These are phyloP conservation scores for Dendroctonus ponderosae DNA, from an alignment of 1,140 invertebrate species.

Conservation along the genomic window DNA sequence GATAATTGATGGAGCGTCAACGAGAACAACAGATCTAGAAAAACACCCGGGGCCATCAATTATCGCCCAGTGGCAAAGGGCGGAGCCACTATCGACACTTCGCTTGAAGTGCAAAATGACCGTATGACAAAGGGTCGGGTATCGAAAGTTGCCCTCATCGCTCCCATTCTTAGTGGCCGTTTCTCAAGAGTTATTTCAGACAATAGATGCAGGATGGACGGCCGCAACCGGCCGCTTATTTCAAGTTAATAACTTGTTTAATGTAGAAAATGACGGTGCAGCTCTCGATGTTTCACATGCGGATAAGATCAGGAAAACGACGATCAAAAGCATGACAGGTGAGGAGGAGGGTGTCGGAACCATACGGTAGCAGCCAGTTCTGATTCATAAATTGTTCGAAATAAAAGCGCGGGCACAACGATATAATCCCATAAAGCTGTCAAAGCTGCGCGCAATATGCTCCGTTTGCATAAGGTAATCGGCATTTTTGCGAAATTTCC, in stretches of 20 bases:
- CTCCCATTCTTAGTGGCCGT: too few relatives aligned
- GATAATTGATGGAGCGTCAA: conserved; percentile 25
- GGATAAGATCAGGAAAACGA: neutral
- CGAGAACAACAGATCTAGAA: conserved; percentile 18
- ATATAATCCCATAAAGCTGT: conserved; percentile 18
- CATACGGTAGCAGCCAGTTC: too few relatives aligned
- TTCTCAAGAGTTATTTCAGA: too few relatives aligned
- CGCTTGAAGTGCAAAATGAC: too few relatives aligned
- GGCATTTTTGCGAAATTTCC: conserved; percentile 33
- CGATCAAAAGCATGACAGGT: too few relatives aligned
- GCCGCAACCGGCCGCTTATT: neutral
- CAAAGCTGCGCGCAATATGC: conserved; percentile 16
- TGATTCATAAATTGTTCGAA: neutral
- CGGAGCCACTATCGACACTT: too few relatives aligned
- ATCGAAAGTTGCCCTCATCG: too few relatives aligned
- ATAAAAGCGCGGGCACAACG: conserved; percentile 6
- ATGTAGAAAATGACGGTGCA: conserved; percentile 19
- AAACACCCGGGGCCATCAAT: conserved; percentile 19
- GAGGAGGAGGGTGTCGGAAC: too few relatives aligned
- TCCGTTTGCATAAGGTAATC: conserved; percentile 35
- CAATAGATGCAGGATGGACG: too few relatives aligned
- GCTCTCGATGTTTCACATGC: conserved; percentile 3
- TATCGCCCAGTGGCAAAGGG: neutral
- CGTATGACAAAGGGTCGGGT: too few relatives aligned
- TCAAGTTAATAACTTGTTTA: conserved; percentile 16